Evolutionary conservation across 2,797 vertebrate species (phyloP), one percentile per base, ranked within the genome.

Genomic region (Leptodactylus fallax): DNA sequence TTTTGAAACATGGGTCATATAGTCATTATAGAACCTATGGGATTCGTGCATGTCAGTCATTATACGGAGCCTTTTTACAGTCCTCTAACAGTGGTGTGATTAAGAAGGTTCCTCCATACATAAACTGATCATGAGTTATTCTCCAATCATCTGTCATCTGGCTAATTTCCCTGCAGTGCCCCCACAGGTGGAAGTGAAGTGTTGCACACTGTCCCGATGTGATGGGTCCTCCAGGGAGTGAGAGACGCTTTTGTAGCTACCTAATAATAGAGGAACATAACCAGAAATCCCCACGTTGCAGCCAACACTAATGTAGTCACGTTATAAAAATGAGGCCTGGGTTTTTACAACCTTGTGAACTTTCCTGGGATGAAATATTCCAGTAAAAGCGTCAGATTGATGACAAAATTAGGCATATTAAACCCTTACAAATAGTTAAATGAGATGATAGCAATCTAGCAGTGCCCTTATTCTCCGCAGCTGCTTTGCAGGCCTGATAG

Each of bases 401-500:
- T 90, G 77, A 81, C 58, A 87, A 92, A 92, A 91, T 93, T 88
- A 90, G 84, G 56, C 69, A 87, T 91, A 92, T 92, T 92, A 91
- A 74, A 79, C 87, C 92, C 90, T 91, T 92, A 90, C 86, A 79
- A 87, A 87, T 91, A 91, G 89, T 90, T 92, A 93, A 91, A 84
- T 92, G 90, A 87, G 91, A 91, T 92, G 90, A 91, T 91, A 91
- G 81, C 91, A 93, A 88, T 92, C 93, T 93, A 93, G 92, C 93
- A 93, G 92, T 92, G 92, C 92, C 91, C 92, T 91, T 79, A 91
- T 92, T 92, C 91, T 91, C 67, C 92, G 90, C 90, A 91, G 93
- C 88, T 93, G 90, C 92, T 93, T 93, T 12, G 51, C 91, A 93
- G 92, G 90, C 88, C 56, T 90, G 92, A 88, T 60, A 53, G 63